Base-by-base conservation (phyloP, 1,140 invertebrate genomes). In the Papilio dardanus region DNA sequence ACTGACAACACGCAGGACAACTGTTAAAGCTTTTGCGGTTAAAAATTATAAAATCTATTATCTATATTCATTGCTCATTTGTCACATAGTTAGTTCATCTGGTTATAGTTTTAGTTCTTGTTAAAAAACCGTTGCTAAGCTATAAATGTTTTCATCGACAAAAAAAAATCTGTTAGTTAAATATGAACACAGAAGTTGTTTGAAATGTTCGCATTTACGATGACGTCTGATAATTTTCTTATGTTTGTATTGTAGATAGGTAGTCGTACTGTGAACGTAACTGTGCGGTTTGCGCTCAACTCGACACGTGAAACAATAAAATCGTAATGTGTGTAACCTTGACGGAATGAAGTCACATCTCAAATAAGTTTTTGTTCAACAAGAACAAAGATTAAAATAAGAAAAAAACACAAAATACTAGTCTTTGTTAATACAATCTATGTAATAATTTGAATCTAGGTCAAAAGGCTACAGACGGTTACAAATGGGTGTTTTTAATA, bases 291-390 rank as follows among this genome's bases (percentile, higher is more conserved):
- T 24, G 54, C 10, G 16, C 50, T 37, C n/a, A n/a, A 16, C 40
- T 42, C 46, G 46, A n/a, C 71, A 33, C 46, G 71, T 54, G 28
- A 73, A 73, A 73, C 46, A 73, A 73, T 73, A 73, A 58, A 50
- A 73, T 73, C 71, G 46, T 54, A 58, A 73, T 73, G 50, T 69
- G 42, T 69, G 42, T 54, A 54, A 73, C 71, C 71, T 73, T 58
- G 33, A 40, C 21, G 35, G 42, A 73, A 58, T 58, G 50, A 73
- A 73, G 30, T 69, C 67, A 73, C 46, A 73, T 73, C 30, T 73
- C 71, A 33, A 69, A 69, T 69, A 69, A 40, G 67, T 69, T 40
- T 40, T 69, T 69, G 67, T 69, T 69, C 35, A 62, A 62, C 2
- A 62, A 24, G 54, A 62, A 62, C 54, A 62, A 62, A 62, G 54